phyloP scores from a whole-genome alignment of 2,888 invertebrate species.

The Hoplodrina ambigua region DNA sequence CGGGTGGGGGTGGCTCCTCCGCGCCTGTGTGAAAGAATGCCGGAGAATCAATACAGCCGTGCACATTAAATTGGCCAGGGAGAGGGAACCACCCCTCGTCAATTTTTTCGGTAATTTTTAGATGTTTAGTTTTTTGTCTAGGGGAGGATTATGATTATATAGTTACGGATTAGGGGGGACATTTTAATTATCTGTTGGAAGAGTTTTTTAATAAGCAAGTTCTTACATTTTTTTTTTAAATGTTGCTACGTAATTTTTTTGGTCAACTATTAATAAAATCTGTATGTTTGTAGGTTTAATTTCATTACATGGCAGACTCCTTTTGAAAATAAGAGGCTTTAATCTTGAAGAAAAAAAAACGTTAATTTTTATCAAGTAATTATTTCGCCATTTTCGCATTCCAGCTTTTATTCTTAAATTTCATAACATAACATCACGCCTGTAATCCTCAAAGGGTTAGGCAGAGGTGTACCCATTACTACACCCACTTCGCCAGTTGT shows the following conservation, averaged over 20 bases:
- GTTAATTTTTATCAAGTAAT: too few species aligned
- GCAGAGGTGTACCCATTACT: too few species aligned
- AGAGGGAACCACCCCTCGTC: slow-evolving; percentile 72
- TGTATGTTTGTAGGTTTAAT: too few species aligned
- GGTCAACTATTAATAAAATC: background rate
- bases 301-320: too few species aligned
- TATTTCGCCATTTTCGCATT: too few species aligned
- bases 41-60: slow-evolving; percentile 88
- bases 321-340: too few species aligned
- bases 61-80: slow-evolving; percentile 88
- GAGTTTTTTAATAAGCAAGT: background rate
- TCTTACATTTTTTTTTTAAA: background rate
- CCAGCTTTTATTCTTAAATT: too few species aligned
- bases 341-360: too few species aligned
- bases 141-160: slow-evolving; percentile 27
- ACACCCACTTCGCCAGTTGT: too few species aligned
- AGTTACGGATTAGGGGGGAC: slow-evolving; percentile 13
- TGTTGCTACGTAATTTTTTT: background rate
- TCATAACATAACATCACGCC: too few species aligned
- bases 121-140: slow-evolving; percentile 46
- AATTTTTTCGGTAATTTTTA: slow-evolving; percentile 76
- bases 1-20: slow-evolving; percentile 68
- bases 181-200: background rate
- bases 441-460: too few species aligned
- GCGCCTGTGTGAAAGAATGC: slow-evolving; percentile 90